Evolutionary conservation across 2,888 invertebrate species (phyloP), one percentile per base, ranked within the genome.

Genomic region (Trisateles emortualis): DNA sequence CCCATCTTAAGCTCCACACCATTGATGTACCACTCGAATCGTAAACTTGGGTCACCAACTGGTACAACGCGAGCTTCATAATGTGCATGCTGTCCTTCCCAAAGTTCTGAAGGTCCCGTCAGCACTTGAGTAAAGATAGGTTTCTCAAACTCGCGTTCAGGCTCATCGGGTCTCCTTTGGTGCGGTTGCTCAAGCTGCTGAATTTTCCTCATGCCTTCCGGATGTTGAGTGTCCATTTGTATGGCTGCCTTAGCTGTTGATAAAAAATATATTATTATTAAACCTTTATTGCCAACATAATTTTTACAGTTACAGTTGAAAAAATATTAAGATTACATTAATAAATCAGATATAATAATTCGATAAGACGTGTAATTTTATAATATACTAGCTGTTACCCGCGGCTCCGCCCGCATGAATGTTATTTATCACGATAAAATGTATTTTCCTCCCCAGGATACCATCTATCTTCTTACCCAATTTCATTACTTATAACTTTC

Each of bases 11-110:
- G 94, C 87, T 98, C 98, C 3, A 98, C 95, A 46, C 98, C 98
- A 83, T 99, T 98, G 64, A 98, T 96, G 87, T 96, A 99, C 99
- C 99, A 99, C 90, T 98, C 98, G 76, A 98, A 98, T 74, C 96
- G 95, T 77, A 99, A 94, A 69, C 96, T 97, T 1, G 98, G 96
- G 88, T 99, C 99, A 5, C 99, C 98, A 50, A 99, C 97, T 8
- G 98, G 98, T 33, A 98, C 97, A 17, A 98, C 98, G 42, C 98
- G 95, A 43, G 97, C 97, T 87, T 98, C 97, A 75, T 97, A 98
- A 87, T 97, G 98, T 45, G 98, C 98, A 71, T 96, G 95, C 83
- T 97, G 97, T 3, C 98, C 97, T 89, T 98, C 98, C 96, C 97
- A 97, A 8, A 99, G 89, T 84, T 98, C 98, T 0, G 97, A 96